Evolutionary conservation across 2,797 vertebrate genomes (phyloP), one percentile per base, ranked within the genome.

Genomic region (Kryptopterus vitreolus): DNA sequence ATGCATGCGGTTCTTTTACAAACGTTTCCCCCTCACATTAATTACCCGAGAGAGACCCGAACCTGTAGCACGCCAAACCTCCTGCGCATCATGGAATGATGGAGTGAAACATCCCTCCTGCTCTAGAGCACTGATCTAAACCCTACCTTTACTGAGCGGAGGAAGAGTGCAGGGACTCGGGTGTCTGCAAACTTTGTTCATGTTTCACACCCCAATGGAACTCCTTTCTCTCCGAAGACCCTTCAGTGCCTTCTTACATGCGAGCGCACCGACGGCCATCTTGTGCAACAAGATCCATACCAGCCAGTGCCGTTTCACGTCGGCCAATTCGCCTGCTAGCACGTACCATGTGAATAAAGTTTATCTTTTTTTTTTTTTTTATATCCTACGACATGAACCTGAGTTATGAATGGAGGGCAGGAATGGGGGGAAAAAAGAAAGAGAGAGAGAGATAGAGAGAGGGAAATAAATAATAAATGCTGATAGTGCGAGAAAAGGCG

Each of bases 401-500:
- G 80, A 88, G 73, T 83, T 85, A 78, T 89, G 89, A 90, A 85
- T 83, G 81, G 86, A 86, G 48, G 88, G 88, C 87, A 87, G 87
- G 65, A 55, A n/a, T n/a, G 38, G 38, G 38, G 38, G 8, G 38
- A 43, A 74, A 81, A 82, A 82, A 85, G 53, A 74, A n/a, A n/a
- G n/a, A n/a, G n/a, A n/a, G n/a, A n/a, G n/a, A n/a, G n/a, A n/a
- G n/a, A n/a, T n/a, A n/a, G n/a, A n/a, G n/a, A n/a, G n/a, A n/a
- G n/a, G n/a, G n/a, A n/a, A 72, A 71, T 65, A 78, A 74, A 46
- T 31, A 53, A 59, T 86, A 89, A 90, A 90, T 91, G 91, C 91
- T 93, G 92, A 94, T 91, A 81, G 77, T 87, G 84, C 61, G 61
- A 76, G 70, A 79, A 80, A 48, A 88, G 81, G 80, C 80, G 88